Evolutionary conservation across 2,797 vertebrate genomes (phyloP).

Genomic region (Xenopus petersii): DNA sequence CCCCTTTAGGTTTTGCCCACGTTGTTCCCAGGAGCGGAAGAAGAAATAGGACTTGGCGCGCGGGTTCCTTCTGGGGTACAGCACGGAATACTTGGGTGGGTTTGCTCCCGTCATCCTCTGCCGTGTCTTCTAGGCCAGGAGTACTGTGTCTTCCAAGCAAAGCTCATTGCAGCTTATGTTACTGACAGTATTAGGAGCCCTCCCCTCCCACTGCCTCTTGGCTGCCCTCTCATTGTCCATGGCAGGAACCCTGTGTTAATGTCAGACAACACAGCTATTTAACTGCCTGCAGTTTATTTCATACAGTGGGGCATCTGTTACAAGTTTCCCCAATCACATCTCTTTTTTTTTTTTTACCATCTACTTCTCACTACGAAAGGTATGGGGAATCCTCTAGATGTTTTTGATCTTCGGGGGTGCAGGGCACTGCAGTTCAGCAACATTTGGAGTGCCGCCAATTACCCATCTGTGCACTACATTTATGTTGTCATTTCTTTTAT

Average conservation of each 20-base stretch:
- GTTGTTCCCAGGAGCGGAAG: slow-evolving; percentile 78
- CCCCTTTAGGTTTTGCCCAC: slow-evolving; percentile 72
- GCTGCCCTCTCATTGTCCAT: too few species aligned
- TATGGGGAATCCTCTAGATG: too few species aligned
- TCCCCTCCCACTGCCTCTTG: not conserved
- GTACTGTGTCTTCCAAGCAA: not conserved
- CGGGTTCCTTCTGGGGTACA: not conserved
- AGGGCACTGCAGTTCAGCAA: too few species aligned
- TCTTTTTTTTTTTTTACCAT: too few species aligned
- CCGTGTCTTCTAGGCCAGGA: not conserved
- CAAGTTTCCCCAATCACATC: not conserved
- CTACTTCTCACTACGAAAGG: too few species aligned
- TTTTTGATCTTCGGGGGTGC: too few species aligned
- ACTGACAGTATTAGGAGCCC: not conserved
- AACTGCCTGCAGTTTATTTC: not conserved
- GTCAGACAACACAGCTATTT: not conserved
- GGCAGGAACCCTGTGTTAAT: too few species aligned
- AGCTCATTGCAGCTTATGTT: not conserved
- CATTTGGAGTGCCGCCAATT: too few species aligned
- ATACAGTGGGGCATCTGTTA: not conserved
- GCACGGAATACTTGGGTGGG: not conserved
- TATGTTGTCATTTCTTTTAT: too few species aligned
- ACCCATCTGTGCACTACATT: too few species aligned
- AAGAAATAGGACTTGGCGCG: slow-evolving; percentile 66
- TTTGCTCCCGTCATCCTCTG: not conserved